These are phyloP conservation scores for Whitmania pigra DNA, from an alignment of 1,140 invertebrate genomes.

Conservation along the genomic window DNA sequence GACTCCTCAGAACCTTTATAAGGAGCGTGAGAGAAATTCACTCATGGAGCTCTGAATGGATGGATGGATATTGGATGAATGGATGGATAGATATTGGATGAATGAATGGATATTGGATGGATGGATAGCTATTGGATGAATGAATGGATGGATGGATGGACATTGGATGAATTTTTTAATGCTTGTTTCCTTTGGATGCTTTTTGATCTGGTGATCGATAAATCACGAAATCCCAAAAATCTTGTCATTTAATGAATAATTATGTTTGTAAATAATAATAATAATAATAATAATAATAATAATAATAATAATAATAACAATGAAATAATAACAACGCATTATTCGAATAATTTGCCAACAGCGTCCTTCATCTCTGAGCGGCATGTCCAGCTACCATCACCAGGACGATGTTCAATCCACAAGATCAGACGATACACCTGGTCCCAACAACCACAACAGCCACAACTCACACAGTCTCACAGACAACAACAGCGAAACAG, in stretches of 20 bases:
- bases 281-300: too few species aligned
- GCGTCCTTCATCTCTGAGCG: constrained; percentile 35
- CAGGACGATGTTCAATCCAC: constrained; percentile 37
- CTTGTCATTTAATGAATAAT: too few species aligned
- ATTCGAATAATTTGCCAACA: constrained; percentile 27
- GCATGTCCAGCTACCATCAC: constrained; percentile 28
- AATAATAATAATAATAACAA: too few species aligned
- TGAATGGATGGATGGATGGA: not conserved
- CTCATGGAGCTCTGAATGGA: not conserved
- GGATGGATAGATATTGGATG: not conserved
- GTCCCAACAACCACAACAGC: constrained; percentile 35
- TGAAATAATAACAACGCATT: too few species aligned
- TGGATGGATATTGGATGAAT: not conserved
- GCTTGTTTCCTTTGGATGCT: too few species aligned
- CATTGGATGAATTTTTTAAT: too few species aligned
- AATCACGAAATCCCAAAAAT: too few species aligned
- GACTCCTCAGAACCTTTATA: too few species aligned
- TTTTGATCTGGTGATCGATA: too few species aligned
- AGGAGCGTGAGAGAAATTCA: too few species aligned
- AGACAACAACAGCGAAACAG: constrained; percentile 38
- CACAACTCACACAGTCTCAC: constrained; percentile 32
- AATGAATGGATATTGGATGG: not conserved
- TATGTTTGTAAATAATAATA: too few species aligned
- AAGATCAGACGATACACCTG: constrained; percentile 37
- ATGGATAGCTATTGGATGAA: not conserved